Base-by-base conservation (phyloP, 2,888 invertebrate genomes). In the Dicyrtoma fusca region DNA sequence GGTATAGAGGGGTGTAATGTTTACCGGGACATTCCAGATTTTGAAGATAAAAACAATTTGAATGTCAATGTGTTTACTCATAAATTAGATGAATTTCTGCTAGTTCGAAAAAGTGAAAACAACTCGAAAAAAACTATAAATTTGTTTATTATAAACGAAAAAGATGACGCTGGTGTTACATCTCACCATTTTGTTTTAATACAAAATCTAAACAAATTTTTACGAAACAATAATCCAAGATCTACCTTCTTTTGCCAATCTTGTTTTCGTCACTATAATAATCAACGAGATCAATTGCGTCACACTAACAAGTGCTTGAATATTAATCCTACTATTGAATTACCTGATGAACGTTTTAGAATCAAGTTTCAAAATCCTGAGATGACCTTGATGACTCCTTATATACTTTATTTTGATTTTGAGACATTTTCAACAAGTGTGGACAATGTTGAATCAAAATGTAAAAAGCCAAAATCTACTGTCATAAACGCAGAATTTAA, bases 101-200 rank as follows among this genome's bases (percentile, higher is more conserved):
- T 64, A 6, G 23, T 64, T 17, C 19, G 25, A 47, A 3, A 21
- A 47, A 45, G 49, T 13, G n/a, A 23, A 13, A 8, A 25, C 11
- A 64, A 64, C 25, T 64, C 47, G 5, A 11, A 14, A 2, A 13
- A 47, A 34, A 23, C 6, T 1, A 19, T 64, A 23, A 64, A 64
- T 47, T 49, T 64, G n/a, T 64, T 64, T 64, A n/a, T 64, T n/a
- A 64, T 62, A 8, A 13, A 45, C 3, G 5, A 49, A 19, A 14
- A 45, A 26, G 23, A 45, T 8, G 34, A 45, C 42, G 21, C 42
- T 13, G 62, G 45, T 10, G 45, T 19, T 21, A 45, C n/a, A 44
- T 2, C 4, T 10, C 23, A 62, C 17, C 62, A 62, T 62, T 45
- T 45, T 23, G 62, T 44, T n/a, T 21, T 62, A 19, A 62, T 62